Evolutionary conservation across 1,140 invertebrate species (phyloP), one percentile per base, ranked within the genome.

Genomic region (Mycetomoellerius zeteki): DNA sequence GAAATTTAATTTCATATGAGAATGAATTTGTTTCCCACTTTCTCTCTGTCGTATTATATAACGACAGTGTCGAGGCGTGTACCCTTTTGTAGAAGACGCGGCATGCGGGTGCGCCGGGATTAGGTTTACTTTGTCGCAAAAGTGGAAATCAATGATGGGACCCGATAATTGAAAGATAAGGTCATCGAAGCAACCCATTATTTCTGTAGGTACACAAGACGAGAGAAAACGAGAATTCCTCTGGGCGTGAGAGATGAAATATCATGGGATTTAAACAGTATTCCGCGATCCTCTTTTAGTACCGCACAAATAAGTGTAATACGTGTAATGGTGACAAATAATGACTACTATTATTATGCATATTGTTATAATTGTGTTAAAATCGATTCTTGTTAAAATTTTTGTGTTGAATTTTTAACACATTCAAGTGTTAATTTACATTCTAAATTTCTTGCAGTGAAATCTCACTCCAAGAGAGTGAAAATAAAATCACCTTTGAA

Each of bases 141-240:
- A 88, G 76, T 90, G 88, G 76, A 88, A 88, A 86, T 82, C 82
- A 81, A 85, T 80, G 85, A 80, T 75, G 64, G 69, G 78, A 27
- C 7, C 21, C 56, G 58, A 80, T 90, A 90, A 90, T 90, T 90
- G 89, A 90, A 90, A 88, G 89, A 82, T 88, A 73, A 76, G 77
- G 71, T 64, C 81, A 73, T 90, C 89, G 77, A 84, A 86, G 86
- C 77, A 86, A 90, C 81, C 86, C 71, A 65, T 90, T 90, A 90
- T 90, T 90, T 90, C 89, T 90, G 72, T 82, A 90, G 58, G 89
- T 90, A 90, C 90, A 90, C 89, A 90, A 86, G 64, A 21, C 43
- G 24, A 78, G 19, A 77, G 89, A 87, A 87, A 90, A 88, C 71
- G 89, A 85, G 56, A n/a, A 78, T 58, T 62, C 76, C 71, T 65